Base-by-base conservation (phyloP, 2,113 vertebrate species). In the Pseudorhombus dupliciocellatus region DNA sequence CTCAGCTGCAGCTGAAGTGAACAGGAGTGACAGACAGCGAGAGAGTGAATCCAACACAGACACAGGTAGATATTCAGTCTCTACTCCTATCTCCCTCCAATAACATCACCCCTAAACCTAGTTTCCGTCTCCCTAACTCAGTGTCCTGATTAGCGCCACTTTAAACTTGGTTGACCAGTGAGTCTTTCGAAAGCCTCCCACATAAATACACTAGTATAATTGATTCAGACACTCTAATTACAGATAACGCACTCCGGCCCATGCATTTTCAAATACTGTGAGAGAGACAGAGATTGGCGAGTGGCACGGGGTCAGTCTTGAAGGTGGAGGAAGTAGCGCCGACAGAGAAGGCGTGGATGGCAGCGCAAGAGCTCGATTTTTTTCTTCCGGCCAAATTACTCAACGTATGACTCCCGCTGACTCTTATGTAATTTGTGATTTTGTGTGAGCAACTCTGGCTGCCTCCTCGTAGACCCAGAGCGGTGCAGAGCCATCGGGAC, bases 381-480 rank as follows among this genome's bases (percentile, higher is more conserved):
- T 75, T 59, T 70, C 71, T 74, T 55, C 75, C 60, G 54, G 77
- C 79, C 56, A 58, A 84, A 72, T 77, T 56, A 77, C 77, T 83
- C 66, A 73, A 57, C 54, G 66, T 72, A 65, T 25, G 59, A 80
- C 84, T 75, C 82, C 71, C 79, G 64, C 62, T 15, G 70, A 83
- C 63, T 77, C 77, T 90, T 88, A 85, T 40, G 60, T 85, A 89
- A 90, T 75, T 50, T 57, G 37, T 34, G 77, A 68, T 64, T 79
- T 51, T 84, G 76, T 63, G 73, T 8, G 34, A 77, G 72, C 62
- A 66, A 48, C 4, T 54, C 48, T 34, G 31, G 67, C 70, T 51
- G 84, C 73, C 80, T 86, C 83, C 84, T 89, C 73, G 61, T 30
- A 74, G 68, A 72, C 80, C 74, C 56, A 8, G 5, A 62, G 72